phyloP scores from a whole-genome alignment of 2,113 vertebrate species.

The Alligator sinensis region DNA sequence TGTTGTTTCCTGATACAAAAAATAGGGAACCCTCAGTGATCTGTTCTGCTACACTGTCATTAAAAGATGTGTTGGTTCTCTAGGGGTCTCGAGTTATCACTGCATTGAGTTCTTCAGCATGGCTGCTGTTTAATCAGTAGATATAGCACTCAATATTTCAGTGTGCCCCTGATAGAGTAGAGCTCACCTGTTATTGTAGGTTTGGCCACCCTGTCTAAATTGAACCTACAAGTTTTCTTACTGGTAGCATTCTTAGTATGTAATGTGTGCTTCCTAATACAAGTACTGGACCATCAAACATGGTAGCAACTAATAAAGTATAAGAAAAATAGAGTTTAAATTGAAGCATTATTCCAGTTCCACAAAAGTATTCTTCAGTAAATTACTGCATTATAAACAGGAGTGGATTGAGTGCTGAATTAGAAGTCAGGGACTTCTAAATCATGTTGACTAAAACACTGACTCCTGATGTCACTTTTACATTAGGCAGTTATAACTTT shows the following conservation, averaged over 20 bases:
- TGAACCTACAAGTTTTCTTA: not conserved
- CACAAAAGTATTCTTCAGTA: not conserved
- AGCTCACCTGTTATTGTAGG: not conserved
- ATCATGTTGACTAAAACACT: not conserved
- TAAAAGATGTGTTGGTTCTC: not conserved
- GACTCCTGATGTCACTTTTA: not conserved
- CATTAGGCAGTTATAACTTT: no score
- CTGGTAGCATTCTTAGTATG: not conserved
- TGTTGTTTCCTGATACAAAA: not conserved
- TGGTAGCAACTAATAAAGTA: not conserved
- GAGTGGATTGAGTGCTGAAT: not conserved
- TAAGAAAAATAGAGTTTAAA: not conserved
- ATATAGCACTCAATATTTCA: not conserved
- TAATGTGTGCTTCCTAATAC: not conserved
- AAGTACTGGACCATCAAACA: not conserved
- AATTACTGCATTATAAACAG: not conserved
- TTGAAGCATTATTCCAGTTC: not conserved
- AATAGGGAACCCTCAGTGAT: not conserved
- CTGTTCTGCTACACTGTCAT: not conserved
- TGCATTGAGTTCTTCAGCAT: not conserved
- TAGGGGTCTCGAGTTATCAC: not conserved
- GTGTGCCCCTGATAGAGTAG: not conserved
- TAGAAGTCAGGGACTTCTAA: not conserved
- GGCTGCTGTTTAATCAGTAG: not conserved
- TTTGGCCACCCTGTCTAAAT: constrained; percentile 9